These are phyloP conservation scores for Crenuchus spilurus DNA, from an alignment of 2,797 vertebrate genomes.

Conservation along the genomic window DNA sequence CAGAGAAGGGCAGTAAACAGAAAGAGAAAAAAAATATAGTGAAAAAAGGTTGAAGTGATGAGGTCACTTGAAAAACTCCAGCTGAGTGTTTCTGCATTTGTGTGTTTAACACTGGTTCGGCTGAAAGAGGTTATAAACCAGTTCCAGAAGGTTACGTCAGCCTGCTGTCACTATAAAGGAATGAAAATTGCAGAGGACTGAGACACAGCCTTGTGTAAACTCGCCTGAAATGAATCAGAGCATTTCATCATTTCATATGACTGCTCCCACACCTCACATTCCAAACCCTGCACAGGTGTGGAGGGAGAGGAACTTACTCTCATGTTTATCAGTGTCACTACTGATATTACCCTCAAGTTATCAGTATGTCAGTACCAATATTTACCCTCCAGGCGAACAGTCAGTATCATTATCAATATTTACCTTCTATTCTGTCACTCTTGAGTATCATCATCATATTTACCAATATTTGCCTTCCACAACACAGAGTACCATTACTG, in stretches of 20 bases:
- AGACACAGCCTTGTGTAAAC: constrained; percentile 81
- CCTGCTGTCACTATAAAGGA: constrained; percentile 74
- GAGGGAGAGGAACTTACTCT: neutral
- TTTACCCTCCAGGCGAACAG: too few relatives aligned
- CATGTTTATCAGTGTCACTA: too few relatives aligned
- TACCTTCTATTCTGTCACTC: too few relatives aligned
- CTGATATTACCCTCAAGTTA: too few relatives aligned
- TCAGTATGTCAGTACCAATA: too few relatives aligned
- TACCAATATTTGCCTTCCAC: too few relatives aligned
- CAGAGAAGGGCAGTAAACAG: too few relatives aligned
- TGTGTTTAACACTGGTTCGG: constrained; percentile 24
- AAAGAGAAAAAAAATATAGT: too few relatives aligned
- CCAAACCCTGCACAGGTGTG: constrained; percentile 6
- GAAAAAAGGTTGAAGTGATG: neutral
- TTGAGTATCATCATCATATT: too few relatives aligned
- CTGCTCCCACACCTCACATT: constrained; percentile 69
- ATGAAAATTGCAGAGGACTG: constrained; percentile 79
- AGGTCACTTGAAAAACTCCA: neutral
- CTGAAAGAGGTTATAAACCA: constrained; percentile 27
- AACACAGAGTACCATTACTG: too few relatives aligned
- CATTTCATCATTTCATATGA: constrained; percentile 73
- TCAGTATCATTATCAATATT: too few relatives aligned
- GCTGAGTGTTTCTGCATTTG: neutral
- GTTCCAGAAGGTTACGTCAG: constrained; percentile 71
- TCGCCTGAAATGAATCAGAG: constrained; percentile 76